A percentile compares a stretch with the other conserved stretches of the same genome.
phyloP scores from a whole-genome alignment of 2,113 vertebrate genomes.

The Salminus brasiliensis region DNA sequence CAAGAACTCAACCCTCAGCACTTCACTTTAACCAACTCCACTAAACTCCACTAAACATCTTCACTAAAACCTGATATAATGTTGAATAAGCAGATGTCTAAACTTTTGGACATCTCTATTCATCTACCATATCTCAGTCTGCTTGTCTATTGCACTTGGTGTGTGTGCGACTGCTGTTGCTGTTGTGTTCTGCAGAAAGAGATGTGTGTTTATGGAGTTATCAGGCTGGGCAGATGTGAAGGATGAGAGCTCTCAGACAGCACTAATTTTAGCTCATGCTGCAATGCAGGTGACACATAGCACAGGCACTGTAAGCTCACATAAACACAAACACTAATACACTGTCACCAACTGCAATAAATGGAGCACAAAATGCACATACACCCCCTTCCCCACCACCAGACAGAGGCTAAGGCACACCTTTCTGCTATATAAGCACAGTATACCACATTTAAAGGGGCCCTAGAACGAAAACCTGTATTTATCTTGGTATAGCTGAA shows the following conservation, averaged over 20 bases:
- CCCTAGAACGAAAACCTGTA: no score
- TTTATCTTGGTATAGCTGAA: no score
- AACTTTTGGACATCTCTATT: no score
- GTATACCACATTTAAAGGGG: no score
- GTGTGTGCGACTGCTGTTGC: constrained; percentile 34
- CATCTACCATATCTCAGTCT: background rate
- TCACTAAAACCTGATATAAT: no score
- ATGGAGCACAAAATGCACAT: background rate
- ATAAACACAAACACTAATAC: background rate
- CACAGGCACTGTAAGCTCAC: constrained; percentile 2
- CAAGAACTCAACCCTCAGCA: constrained; percentile 17
- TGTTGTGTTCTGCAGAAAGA: background rate
- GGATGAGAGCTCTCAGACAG: constrained; percentile 45
- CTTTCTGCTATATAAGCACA: no score
- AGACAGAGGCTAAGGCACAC: no score
- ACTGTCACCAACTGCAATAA: no score
- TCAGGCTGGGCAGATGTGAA: constrained; percentile 43
- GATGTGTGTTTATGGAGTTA: constrained; percentile 24
- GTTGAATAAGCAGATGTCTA: no score
- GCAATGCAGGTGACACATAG: constrained; percentile 66
- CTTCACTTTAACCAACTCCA: background rate
- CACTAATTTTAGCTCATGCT: constrained; percentile 68
- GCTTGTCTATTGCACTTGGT: background rate
- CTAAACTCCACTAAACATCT: no score
- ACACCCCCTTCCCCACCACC: background rate